phyloP scores from a whole-genome alignment of 2,888 invertebrate genomes.

The Cremastobaeus sp. region DNA sequence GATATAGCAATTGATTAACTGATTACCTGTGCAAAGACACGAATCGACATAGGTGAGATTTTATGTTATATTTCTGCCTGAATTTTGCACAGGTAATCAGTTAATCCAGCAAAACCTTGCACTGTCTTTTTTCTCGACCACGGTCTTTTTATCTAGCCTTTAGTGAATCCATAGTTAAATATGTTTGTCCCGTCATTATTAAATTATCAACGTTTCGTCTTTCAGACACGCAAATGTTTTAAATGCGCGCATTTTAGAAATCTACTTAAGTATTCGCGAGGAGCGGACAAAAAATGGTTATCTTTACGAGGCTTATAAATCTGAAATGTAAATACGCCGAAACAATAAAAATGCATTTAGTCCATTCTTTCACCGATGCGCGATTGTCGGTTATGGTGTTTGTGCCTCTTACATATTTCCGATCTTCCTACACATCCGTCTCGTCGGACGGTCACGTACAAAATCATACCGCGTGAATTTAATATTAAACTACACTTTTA shows the following conservation, averaged over 20 bases:
- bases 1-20: no score
- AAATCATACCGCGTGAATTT: conserved; percentile 34
- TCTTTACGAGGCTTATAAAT: conserved; percentile 33
- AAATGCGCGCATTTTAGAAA: conserved; percentile 19
- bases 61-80: no score
- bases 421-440: neutral
- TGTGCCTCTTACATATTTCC: conserved; percentile 33
- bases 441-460: conserved; percentile 32
- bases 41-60: no score
- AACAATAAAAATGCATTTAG: conserved; percentile 46
- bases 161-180: no score
- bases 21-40: no score
- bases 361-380: conserved; percentile 22
- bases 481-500: conserved; percentile 36
- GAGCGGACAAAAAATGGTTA: conserved; percentile 8
- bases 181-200: no score
- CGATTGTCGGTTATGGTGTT: conserved; percentile 1
- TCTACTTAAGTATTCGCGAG: conserved; percentile 7
- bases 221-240: no score
- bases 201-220: no score
- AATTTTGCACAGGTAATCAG: no score
- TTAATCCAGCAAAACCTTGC: no score
- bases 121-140: no score
- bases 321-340: conserved; percentile 29
- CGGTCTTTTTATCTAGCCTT: no score